These are phyloP conservation scores for Sussaba pulchella DNA, from an alignment of 2,888 invertebrate genomes.

Conservation along the genomic window DNA sequence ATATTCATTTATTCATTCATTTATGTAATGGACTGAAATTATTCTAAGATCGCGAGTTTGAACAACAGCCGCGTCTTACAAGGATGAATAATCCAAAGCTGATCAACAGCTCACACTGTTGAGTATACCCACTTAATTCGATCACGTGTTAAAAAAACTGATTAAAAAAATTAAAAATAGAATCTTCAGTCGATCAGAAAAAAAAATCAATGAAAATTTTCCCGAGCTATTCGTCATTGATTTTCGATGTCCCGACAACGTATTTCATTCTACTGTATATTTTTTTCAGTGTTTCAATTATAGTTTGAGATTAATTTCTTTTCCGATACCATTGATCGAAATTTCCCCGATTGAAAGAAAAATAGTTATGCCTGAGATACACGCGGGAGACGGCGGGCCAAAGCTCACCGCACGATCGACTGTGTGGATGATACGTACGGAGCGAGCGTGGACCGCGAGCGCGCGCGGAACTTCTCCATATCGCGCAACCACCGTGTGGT, in stretches of 20 bases:
- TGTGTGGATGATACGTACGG: conserved; percentile 42
- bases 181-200: conserved; percentile 3
- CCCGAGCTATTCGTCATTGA: background rate
- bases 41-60: too few relatives aligned
- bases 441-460: conserved; percentile 35
- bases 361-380: background rate
- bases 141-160: conserved; percentile 3
- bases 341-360: background rate
- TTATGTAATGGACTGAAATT: too few relatives aligned
- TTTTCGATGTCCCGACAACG: background rate
- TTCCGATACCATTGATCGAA: background rate
- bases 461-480: conserved; percentile 32
- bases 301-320: background rate
- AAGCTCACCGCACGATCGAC: conserved; percentile 48
- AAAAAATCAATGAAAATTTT: conserved; percentile 1
- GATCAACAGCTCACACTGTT: conserved; percentile 18
- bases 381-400: conserved; percentile 34
- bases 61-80: too few relatives aligned
- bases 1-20: too few relatives aligned
- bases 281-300: background rate
- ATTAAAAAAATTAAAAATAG: background rate
- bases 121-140: conserved; percentile 38
- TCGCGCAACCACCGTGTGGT: conserved; percentile 52
- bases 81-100: conserved; percentile 29
- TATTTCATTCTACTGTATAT: background rate